Evolutionary conservation across 2,113 vertebrate genomes (phyloP).

Genomic region (Polypterus bichir): DNA sequence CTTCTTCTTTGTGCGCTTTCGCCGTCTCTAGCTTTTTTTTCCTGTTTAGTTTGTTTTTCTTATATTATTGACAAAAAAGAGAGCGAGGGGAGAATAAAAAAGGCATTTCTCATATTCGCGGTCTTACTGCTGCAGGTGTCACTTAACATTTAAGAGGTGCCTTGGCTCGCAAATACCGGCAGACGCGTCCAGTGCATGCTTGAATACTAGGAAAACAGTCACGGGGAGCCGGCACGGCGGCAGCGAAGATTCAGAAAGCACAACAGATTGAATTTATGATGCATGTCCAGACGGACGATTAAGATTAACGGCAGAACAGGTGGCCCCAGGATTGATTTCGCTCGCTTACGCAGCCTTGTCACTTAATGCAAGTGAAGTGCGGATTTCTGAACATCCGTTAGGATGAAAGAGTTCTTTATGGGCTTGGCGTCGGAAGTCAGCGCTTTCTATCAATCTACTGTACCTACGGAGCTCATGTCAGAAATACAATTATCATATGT

Average conservation of each 20-base stretch:
- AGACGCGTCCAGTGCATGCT: neutral
- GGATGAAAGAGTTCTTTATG: no score
- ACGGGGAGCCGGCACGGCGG: neutral
- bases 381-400: no score
- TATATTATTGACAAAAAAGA: neutral
- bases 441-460: no score
- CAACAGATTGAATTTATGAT: neutral
- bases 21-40: neutral
- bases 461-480: no score
- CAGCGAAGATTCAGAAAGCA: neutral
- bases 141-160: neutral
- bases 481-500: no score
- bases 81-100: neutral
- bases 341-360: no score
- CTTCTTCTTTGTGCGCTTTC: no score
- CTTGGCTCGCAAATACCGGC: neutral
- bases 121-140: neutral
- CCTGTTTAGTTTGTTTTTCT: neutral
- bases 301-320: neutral
- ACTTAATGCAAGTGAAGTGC: no score
- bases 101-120: neutral
- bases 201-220: neutral
- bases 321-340: no score
- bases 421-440: no score
- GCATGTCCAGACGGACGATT: neutral